Evolutionary conservation across 2,113 vertebrate genomes (phyloP), one percentile per base, ranked within the genome.

Genomic region (Stigmatopora argus): DNA sequence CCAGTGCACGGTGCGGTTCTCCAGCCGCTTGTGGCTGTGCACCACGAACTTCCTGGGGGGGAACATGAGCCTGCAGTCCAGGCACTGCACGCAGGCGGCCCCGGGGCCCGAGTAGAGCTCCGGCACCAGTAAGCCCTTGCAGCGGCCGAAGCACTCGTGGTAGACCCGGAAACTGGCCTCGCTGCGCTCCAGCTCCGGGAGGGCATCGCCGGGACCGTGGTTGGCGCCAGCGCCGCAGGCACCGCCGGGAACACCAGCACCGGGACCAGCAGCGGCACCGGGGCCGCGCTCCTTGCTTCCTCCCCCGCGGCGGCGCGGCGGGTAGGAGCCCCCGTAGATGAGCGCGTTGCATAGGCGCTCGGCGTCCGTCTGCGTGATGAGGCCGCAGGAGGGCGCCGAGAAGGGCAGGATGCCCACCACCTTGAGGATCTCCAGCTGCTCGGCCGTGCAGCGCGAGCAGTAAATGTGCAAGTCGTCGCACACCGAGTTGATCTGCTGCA

Each of bases 401-500:
- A 98, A 98, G 82, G 96, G 96, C 90, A 98, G 88, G 84, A 98
- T 94, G 64, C 96, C 96, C 92, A 97, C 94, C 85, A 98, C 96
- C 86, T 98, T 98, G 63, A 98, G 94, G 90, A 98, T 97, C 92
- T 98, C 96, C 90, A 98, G 93, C 92, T 98, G 96, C 89, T 98
- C 96, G 76, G 94, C 95, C 62, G 96, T 98, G 90, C 96, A 98
- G 65, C 96, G 85, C 83, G 96, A 98, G 90, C 96, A 98, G 89
- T 98, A 98, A 85, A 98, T 94, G 88, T 98, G 96, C 35, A 98
- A 92, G 87, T 98, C 95, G 75, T 98, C 96, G 83, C 96, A 98
- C 82, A 98, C 96, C 14, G 94, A 92, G 92, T 98, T 98, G 92
- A 98, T 98, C 91, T 98, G 96, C 93, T 98, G 96, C 69, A 98